Base-by-base conservation (phyloP, 2,888 invertebrate genomes). In the Dryadula phaetusa region DNA sequence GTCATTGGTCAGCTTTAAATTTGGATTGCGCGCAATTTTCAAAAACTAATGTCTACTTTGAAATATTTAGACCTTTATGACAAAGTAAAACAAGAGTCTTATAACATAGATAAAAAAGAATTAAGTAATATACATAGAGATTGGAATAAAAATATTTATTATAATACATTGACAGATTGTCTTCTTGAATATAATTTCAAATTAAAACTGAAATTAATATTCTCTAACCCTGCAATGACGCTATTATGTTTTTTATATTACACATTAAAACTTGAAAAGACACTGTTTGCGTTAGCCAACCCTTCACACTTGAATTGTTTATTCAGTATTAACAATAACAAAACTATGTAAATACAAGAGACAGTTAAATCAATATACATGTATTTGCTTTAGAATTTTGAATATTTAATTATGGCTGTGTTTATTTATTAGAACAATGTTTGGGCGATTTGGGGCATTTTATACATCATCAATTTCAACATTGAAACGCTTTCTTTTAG, bases 1-100 rank as follows among this genome's bases (percentile, higher is more conserved):
- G 74, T 78, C 75, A 92, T 91, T 90, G 91, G 91, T 40, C 69
- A 65, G 49, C 56, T 44, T 54, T 68, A 68, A 74, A 61, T 62
- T 54, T 44, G 66, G 20, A 37, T 52, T 69, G 72, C 81, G 89
- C 88, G 90, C 79, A 70, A 66, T 54, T 74, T 85, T 86, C 76
- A 70, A 83, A 83, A 75, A 64, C 70, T 64, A 44, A 40, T 34
- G 7, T 2, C 32, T 32, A 32, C 10, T 44, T 42, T 1, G 0
- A 56, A 28, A 42, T 56, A 22, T 22, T 37, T 37, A 0, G 18
- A 7, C 7, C 0, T 18, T 18, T 20, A 22, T 40, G 34, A 22
- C 14, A 56, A 56, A 40, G 1, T 22, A 54, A 8, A 20, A 16
- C 2, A 52, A 16, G 1, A 52, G 10, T 52, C 16, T 5, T 28